A percentile compares a stretch with the other conserved stretches of the same genome.
phyloP scores from a whole-genome alignment of 2,888 invertebrate genomes.

The Andrena hattorfiana region DNA sequence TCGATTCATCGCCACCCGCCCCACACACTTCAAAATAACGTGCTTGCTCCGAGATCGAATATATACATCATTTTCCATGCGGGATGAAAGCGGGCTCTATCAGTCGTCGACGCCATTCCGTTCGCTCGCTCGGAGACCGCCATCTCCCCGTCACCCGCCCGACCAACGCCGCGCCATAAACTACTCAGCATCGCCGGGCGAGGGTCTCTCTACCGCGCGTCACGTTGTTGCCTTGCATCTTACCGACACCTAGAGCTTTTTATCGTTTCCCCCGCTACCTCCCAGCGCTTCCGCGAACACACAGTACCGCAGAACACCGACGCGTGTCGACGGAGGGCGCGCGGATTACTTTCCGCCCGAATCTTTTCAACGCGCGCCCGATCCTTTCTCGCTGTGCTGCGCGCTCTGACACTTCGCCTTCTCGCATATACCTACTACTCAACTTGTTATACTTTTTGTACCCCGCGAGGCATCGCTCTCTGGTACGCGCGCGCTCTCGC shows the following conservation, averaged over 20 bases:
- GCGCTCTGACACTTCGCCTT: slow-evolving; percentile 68
- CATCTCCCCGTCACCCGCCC: too few relatives aligned
- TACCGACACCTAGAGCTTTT: slow-evolving; percentile 45
- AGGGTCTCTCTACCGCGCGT: not conserved
- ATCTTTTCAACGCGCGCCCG: slow-evolving; percentile 7
- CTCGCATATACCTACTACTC: slow-evolving; percentile 51
- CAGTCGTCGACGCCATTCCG: too few relatives aligned
- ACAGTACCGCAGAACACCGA: slow-evolving; percentile 1
- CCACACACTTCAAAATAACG: slow-evolving; percentile 69
- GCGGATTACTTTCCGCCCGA: slow-evolving; percentile 11
- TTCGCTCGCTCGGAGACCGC: too few relatives aligned
- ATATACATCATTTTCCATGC: not conserved
- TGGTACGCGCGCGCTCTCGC: slow-evolving; percentile 8
- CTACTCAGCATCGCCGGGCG: not conserved
- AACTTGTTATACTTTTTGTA: slow-evolving; percentile 39
- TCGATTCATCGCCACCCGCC: slow-evolving; percentile 61
- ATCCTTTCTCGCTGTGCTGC: slow-evolving; percentile 66
- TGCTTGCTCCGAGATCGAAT: slow-evolving; percentile 76
- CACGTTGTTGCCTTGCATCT: not conserved
- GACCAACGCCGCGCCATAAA: too few relatives aligned
- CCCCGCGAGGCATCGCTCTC: slow-evolving; percentile 23
- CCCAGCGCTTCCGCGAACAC: slow-evolving; percentile 42
- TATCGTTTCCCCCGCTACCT: slow-evolving; percentile 48
- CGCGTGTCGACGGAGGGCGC: slow-evolving; percentile 24
- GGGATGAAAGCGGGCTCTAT: not conserved